A percentile compares a stretch with the other conserved stretches of the same genome.
phyloP scores from a whole-genome alignment of 2,888 invertebrate species.

The Ormyrus pomaceus region DNA sequence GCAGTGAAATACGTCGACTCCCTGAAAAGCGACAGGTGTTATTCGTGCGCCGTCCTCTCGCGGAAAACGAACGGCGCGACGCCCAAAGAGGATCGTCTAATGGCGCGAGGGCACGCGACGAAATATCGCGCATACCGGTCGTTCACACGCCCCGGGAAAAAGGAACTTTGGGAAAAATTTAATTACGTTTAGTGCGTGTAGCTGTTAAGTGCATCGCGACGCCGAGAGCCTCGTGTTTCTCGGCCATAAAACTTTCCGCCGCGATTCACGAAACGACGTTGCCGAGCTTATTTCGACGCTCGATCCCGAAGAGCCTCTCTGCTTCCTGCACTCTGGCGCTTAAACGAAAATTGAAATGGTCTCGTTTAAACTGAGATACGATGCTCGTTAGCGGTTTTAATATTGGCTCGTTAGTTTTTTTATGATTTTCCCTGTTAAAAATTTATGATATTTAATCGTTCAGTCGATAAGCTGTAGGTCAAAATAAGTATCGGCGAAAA shows the following conservation, averaged over 20 bases:
- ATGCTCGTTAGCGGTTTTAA: too few species aligned
- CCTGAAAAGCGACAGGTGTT: constrained; percentile 33
- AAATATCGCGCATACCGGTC: constrained; percentile 18
- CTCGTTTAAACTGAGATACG: too few species aligned
- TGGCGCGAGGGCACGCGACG: constrained; percentile 38
- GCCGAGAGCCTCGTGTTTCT: constrained; percentile 21
- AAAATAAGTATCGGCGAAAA: not conserved
- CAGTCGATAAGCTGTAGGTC: too few species aligned
- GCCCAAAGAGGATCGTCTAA: constrained; percentile 18
- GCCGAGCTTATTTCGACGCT: constrained; percentile 21
- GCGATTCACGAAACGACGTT: constrained; percentile 27
- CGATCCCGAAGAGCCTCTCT: not conserved
- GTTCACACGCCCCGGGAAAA: constrained; percentile 53
- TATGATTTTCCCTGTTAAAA: too few species aligned
- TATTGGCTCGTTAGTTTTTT: too few species aligned
- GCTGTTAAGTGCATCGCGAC: constrained; percentile 17
- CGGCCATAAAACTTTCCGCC: constrained; percentile 41
- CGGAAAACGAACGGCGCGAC: constrained; percentile 15
- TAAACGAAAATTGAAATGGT: too few species aligned
- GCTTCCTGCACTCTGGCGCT: too few species aligned
- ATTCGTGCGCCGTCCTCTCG: not conserved
- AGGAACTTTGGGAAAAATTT: constrained; percentile 59
- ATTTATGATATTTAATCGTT: too few species aligned
- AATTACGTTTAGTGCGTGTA: constrained; percentile 59
- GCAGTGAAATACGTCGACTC: constrained; percentile 22